Conservation (phyloP, 2,113 vertebrate species). For the Vidua macroura region DNA sequence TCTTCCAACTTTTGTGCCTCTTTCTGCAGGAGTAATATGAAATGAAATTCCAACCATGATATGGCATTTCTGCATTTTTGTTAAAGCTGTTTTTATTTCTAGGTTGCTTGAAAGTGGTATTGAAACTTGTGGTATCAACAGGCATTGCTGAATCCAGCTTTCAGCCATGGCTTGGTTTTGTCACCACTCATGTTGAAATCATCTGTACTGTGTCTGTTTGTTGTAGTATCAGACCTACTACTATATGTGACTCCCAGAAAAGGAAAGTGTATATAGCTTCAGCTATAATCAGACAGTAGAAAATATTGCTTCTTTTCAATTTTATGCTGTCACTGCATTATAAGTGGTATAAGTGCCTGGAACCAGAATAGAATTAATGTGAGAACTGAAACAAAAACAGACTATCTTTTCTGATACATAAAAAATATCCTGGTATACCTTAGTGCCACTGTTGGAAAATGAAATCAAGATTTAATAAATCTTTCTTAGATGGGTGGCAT, state of each 20-base stretch:
- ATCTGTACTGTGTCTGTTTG: not conserved
- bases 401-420: not conserved
- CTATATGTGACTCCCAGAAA: not conserved
- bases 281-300: not conserved
- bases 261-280: not conserved
- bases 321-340: not conserved
- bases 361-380: not conserved
- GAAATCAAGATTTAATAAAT: not conserved
- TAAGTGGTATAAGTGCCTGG: not conserved
- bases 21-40: not conserved
- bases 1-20: not conserved
- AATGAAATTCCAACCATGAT: not conserved
- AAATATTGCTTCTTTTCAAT: not conserved
- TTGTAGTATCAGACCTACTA: not conserved
- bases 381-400: not conserved
- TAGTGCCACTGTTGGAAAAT: not conserved
- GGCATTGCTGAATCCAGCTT: not conserved
- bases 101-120: not conserved
- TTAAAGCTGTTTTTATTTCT: not conserved
- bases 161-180: not conserved
- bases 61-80: not conserved
- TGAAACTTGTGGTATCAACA: rapidly evolving
- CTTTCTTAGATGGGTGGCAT: not conserved
- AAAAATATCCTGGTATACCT: not conserved
- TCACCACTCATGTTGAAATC: not conserved